phyloP scores from a whole-genome alignment of 2,113 vertebrate genomes.

The Numida meleagris region DNA sequence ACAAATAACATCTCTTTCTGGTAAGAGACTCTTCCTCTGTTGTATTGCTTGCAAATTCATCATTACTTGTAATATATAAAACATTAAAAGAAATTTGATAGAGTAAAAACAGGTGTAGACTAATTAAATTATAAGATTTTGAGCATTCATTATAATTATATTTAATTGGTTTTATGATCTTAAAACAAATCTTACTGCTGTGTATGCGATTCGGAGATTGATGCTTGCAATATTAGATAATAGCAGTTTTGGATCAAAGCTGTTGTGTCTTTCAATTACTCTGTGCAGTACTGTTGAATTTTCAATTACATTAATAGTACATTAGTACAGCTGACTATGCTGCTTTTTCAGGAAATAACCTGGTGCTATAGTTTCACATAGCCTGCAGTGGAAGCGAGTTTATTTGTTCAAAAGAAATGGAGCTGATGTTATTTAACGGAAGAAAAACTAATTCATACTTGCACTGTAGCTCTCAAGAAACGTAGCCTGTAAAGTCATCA shows the following conservation, averaged over 20 bases:
- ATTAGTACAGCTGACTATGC: not conserved
- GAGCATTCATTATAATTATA: slow-evolving; percentile 21
- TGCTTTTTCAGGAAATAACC: not conserved
- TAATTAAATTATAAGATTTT: slow-evolving; percentile 26
- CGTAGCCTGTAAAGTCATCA: not conserved
- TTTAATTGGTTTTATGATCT: slow-evolving; percentile 30
- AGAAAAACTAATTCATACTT: not conserved
- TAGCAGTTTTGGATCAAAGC: slow-evolving; percentile 33
- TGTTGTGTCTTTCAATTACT: not conserved
- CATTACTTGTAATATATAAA: slow-evolving; percentile 40
- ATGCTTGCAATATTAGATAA: slow-evolving; percentile 5
- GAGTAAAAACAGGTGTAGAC: slow-evolving; percentile 15
- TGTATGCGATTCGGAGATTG: not conserved
- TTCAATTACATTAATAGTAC: not conserved
- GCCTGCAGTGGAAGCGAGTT: not conserved
- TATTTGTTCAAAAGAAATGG: not conserved
- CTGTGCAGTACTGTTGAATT: not conserved
- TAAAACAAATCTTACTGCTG: not conserved
- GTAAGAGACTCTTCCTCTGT: not conserved
- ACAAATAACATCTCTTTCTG: not conserved
- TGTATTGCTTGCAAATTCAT: not conserved
- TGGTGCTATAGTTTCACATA: not conserved
- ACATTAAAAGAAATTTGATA: slow-evolving; percentile 14
- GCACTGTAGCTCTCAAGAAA: not conserved
- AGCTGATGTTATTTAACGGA: not conserved